Evolutionary conservation across 2,113 vertebrate species (phyloP).

Genomic region (Leptosomus discolor): DNA sequence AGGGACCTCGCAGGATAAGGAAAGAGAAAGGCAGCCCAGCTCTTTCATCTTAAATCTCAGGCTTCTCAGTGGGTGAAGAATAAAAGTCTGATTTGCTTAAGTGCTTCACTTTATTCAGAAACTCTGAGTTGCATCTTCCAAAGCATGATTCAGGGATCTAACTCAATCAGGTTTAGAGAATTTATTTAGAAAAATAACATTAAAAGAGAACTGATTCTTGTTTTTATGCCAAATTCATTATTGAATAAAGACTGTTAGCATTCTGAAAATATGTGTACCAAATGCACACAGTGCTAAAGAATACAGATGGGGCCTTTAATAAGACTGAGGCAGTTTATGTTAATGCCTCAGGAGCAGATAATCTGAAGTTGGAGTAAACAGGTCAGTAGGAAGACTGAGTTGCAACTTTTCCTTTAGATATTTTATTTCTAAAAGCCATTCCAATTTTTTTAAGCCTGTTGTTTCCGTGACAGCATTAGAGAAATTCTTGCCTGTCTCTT

Average conservation of each 20-base stretch:
- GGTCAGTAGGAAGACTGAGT: background rate
- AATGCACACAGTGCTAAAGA: constrained; percentile 11
- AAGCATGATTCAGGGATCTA: constrained; percentile 11
- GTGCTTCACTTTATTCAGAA: constrained; percentile 28
- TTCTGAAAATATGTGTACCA: constrained; percentile 15
- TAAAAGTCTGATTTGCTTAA: constrained; percentile 20
- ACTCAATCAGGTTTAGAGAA: constrained; percentile 1
- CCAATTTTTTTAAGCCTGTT: background rate
- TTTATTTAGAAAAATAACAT: constrained; percentile 30
- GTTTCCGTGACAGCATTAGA: background rate
- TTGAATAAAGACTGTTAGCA: background rate
- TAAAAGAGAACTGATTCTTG: background rate
- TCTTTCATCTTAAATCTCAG: constrained; percentile 45
- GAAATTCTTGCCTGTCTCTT: background rate
- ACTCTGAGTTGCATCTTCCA: background rate
- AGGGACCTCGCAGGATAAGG: background rate
- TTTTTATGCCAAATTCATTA: constrained; percentile 46
- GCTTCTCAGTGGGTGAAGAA: background rate
- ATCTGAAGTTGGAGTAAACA: background rate
- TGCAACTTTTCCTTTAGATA: constrained; percentile 4
- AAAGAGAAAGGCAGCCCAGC: constrained; percentile 10
- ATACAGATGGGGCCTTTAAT: background rate
- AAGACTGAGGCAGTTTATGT: background rate
- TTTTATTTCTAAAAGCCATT: background rate
- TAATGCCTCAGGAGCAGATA: constrained; percentile 1